Evolutionary conservation across 2,113 vertebrate genomes (phyloP), one percentile per base, ranked within the genome.

Genomic region (Mellivora capensis): DNA sequence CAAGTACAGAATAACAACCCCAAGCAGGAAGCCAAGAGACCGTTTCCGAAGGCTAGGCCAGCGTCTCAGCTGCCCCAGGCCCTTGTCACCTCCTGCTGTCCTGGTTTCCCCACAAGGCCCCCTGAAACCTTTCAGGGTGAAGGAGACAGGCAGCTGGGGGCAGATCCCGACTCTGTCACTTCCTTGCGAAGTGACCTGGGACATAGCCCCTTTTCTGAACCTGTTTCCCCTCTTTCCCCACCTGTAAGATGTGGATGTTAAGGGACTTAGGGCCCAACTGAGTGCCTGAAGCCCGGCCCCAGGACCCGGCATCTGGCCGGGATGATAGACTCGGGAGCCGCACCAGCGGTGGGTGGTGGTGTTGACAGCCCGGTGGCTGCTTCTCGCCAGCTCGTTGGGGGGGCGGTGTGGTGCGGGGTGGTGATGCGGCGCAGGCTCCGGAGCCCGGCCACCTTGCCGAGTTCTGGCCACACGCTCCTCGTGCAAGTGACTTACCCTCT

Each of bases 341-440:
- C 20, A 10, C 59, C 12, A 10, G 44, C 10, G 23, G 18, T 7
- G 76, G n/a, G 44, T 17, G 29, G 14, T 14, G 76, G n/a, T 14
- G 25, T 47, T 20, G 0, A 10, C 1, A 54, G 27, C 93, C 91
- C 6, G 0, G 1, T 27, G 14, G 34, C 39, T 20, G 3, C 72
- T 11, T 31, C 7, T 59, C 2, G 7, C 25, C 4, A 0, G 1
- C 74, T 18, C 0, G 2, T 21, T 59, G 57, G 23, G 39, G 77
- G 27, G 39, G 44, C 17, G 3, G 27, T 13, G 12, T 62, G 64
- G 54, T 15, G 1, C 7, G 0, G 44, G 0, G 52, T 21, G 69
- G 21, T 71, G 6, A 2, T 47, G 9, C 6, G 31, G 83, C 18
- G 0, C 12, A 2, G 39, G 21, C 47, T n/a, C 59, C 1, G 0